These are phyloP conservation scores for Pseudois nayaur DNA, from an alignment of 2,113 vertebrate species.

Conservation along the genomic window DNA sequence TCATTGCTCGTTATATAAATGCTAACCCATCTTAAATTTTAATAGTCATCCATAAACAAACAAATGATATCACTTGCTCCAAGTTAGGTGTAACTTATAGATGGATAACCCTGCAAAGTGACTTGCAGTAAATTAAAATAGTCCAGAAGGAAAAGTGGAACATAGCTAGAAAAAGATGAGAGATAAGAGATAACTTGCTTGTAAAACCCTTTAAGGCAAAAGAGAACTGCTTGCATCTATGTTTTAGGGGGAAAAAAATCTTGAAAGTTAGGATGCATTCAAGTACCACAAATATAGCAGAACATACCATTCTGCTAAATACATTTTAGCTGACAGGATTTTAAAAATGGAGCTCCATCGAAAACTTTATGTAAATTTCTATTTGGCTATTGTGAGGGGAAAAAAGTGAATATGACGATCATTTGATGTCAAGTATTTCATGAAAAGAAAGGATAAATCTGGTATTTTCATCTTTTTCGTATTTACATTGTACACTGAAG, in stretches of 20 bases:
- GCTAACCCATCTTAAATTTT: constrained; percentile 24
- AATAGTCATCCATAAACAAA: neutral
- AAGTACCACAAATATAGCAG: neutral
- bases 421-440: neutral
- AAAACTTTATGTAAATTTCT: neutral
- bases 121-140: neutral
- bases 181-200: neutral
- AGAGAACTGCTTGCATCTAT: neutral
- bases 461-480: neutral
- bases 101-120: constrained; percentile 16
- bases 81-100: neutral
- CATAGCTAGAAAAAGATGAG: neutral
- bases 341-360: neutral
- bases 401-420: neutral
- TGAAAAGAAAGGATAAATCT: neutral
- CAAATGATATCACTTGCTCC: neutral
- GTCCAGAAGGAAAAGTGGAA: neutral
- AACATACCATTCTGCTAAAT: neutral
- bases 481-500: neutral
- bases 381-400: neutral
- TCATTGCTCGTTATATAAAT: constrained; percentile 1
- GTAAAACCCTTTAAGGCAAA: neutral
- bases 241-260: neutral
- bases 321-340: neutral
- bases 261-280: neutral